Base-by-base conservation (phyloP, 1,140 invertebrate species). In the Agrypnia vestita region DNA sequence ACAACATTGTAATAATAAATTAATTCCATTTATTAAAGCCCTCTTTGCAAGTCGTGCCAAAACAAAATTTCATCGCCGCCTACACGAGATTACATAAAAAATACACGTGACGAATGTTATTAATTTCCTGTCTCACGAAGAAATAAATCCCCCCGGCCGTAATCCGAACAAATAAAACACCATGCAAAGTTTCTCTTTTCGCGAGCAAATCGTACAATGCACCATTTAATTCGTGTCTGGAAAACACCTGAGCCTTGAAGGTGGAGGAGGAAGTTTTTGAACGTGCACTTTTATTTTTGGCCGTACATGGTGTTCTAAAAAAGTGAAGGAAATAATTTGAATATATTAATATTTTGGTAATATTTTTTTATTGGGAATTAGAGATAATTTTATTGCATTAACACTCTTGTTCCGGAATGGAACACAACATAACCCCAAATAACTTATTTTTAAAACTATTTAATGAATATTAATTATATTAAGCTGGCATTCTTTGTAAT, bases 161-260 rank as follows among this genome's bases (percentile, higher is more conserved):
- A 64, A 64, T 64, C 61, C 49, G 7, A 10, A 21, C 17, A 59
- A 59, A 59, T 6, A 15, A 19, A 15, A 62, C 59, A 21, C 19
- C 59, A 21, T 43, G 13, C 61, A 35, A 13, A 43, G 35, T n/a
- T 43, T 64, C 13, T 64, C 61, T 19, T 19, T 13, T 35, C 13
- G 13, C 10, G 21, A 35, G 25, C 21, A 13, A 64, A 64, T 64
- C 35, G 35, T 64, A 64, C 61, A 64, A 25, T 43, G 25, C 61
- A 13, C 61, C 19, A 64, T 64, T 64, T 64, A 64, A 64, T 25
- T 64, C 35, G 8, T n/a, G 61, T 43, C 35, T 64, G 61, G 13
- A 25, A 25, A 64, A 43, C 61, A 64, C 61, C 61, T 64, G 61
- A 43, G 35, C 61, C 35, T 21, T 51, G 49, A 51, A 15, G 11